phyloP scores from a whole-genome alignment of 2,797 vertebrate species.

The Sebastiscus albofasciatus region DNA sequence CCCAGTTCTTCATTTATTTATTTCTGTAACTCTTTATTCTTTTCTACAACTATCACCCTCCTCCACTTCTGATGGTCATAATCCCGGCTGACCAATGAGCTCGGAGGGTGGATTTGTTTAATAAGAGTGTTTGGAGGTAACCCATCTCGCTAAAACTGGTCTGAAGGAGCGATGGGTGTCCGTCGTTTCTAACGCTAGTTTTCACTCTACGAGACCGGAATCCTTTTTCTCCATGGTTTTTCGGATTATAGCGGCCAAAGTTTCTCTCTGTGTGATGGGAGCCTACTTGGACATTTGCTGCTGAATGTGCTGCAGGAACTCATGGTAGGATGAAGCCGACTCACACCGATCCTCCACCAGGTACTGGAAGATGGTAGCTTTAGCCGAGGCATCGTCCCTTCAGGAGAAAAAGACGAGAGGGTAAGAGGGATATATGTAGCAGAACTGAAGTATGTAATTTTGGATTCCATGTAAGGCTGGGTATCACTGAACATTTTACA shows the following conservation, averaged over 20 bases:
- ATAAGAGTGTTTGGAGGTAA: slow-evolving; percentile 4
- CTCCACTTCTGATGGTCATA: neutral
- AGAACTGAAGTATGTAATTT: neutral
- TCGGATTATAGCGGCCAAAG: neutral
- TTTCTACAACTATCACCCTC: slow-evolving; percentile 16
- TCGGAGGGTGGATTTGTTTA: slow-evolving; percentile 9
- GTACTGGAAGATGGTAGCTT: slow-evolving; percentile 90
- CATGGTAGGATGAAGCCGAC: slow-evolving; percentile 92
- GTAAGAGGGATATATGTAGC: neutral
- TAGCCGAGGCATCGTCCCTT: slow-evolving; percentile 91
- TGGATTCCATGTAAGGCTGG: neutral
- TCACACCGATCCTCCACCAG: slow-evolving; percentile 95
- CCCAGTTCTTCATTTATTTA: neutral
- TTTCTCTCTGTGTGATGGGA: neutral
- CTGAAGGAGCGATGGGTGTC: slow-evolving; percentile 33
- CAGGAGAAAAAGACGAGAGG: slow-evolving; percentile 1
- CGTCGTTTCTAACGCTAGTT: slow-evolving; percentile 37
- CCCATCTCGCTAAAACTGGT: slow-evolving; percentile 28
- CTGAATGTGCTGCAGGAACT: slow-evolving; percentile 94
- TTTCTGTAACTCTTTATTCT: neutral
- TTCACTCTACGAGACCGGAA: slow-evolving; percentile 25
- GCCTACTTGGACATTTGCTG: slow-evolving; percentile 93
- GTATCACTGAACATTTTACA: no score
- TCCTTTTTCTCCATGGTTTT: neutral
- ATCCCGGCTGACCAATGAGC: slow-evolving; percentile 1